Percentiles rank a stretch among this genome's conserved stretches.
Evolutionary conservation across 1,140 invertebrate genomes (phyloP).

Genomic region (Hypsibius dujardini): DNA sequence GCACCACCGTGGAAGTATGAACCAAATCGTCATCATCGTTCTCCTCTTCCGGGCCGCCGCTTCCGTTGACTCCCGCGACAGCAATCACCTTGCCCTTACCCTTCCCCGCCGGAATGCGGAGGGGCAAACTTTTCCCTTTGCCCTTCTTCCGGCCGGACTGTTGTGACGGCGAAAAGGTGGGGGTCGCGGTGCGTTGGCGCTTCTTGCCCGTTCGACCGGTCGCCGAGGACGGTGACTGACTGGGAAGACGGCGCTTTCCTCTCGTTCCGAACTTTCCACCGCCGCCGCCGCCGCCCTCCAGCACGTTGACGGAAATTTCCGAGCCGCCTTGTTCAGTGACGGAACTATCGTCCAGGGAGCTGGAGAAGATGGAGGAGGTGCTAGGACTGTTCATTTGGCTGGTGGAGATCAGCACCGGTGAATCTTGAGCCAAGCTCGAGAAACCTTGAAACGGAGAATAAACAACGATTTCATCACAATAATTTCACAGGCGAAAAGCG

Average conservation of each 20-base stretch:
- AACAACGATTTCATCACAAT: too few species aligned
- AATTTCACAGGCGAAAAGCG: too few species aligned
- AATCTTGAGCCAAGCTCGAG: too few species aligned
- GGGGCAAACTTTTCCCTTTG: background rate
- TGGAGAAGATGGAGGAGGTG: background rate
- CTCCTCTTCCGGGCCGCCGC: background rate
- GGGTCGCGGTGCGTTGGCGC: background rate
- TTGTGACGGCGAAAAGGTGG: background rate
- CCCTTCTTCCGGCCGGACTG: background rate
- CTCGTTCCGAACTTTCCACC: background rate
- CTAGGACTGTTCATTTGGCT: too few species aligned
- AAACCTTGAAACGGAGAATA: too few species aligned
- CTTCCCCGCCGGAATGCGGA: too few species aligned
- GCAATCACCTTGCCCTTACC: background rate
- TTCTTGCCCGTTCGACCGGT: background rate
- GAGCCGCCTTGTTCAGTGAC: background rate
- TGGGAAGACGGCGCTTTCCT: background rate
- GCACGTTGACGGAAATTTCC: too few species aligned
- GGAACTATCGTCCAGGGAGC: slow-evolving; percentile 4
- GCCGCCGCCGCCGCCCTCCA: too few species aligned
- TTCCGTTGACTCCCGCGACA: background rate
- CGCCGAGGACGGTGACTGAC: background rate
- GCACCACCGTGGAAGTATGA: background rate
- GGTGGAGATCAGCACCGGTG: too few species aligned
- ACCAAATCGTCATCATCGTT: too few species aligned